A percentile compares a stretch with the other conserved stretches of the same genome.
Evolutionary conservation across 2,888 invertebrate species (phyloP).

Genomic region (Achlya flavicornis): DNA sequence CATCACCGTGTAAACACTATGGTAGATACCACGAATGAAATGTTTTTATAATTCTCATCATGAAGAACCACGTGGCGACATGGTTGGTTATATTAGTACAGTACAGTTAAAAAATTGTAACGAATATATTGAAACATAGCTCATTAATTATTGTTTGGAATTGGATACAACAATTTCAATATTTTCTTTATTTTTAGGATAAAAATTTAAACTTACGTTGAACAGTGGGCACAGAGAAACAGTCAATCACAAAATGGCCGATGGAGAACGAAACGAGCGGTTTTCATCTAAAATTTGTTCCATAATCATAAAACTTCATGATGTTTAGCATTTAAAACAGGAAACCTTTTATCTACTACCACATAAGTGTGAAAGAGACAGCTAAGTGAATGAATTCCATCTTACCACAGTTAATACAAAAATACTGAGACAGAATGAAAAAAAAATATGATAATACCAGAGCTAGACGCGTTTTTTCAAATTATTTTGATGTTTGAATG

Average conservation of each 20-base stretch:
- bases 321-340: neutral
- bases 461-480: no score
- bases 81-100: neutral
- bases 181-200: slow-evolving; percentile 9
- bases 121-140: neutral
- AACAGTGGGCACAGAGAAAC: slow-evolving; percentile 69
- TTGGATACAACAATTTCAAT: slow-evolving; percentile 23
- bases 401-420: no score
- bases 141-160: neutral
- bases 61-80: slow-evolving; percentile 64
- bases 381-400: neutral
- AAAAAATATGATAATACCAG: no score
- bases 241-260: slow-evolving; percentile 79
- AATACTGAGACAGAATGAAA: no score
- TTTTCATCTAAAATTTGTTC: slow-evolving; percentile 2
- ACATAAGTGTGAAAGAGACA: neutral
- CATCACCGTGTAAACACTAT: slow-evolving; percentile 78
- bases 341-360: neutral
- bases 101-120: neutral
- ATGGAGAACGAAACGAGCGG: slow-evolving; percentile 14
- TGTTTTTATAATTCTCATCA: slow-evolving; percentile 68
- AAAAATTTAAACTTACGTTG: slow-evolving; percentile 68
- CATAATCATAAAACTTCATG: neutral
- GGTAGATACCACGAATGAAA: slow-evolving; percentile 82
- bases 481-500: no score